These are phyloP conservation scores for Leucophora obtusa DNA, from an alignment of 2,888 invertebrate genomes.

Conservation along the genomic window DNA sequence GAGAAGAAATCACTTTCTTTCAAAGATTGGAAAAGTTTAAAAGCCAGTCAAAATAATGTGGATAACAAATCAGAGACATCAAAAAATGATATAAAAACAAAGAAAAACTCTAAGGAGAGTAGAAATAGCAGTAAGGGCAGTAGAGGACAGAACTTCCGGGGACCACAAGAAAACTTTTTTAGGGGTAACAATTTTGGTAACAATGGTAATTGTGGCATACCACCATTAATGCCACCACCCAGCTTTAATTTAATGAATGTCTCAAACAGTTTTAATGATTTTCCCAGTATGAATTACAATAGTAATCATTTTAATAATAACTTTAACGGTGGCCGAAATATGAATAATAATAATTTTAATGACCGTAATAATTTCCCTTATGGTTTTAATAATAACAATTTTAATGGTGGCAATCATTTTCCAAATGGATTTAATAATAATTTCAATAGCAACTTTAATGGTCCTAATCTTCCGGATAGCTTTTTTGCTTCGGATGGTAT, in stretches of 20 bases:
- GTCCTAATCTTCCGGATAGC: background rate
- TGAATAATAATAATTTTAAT: background rate
- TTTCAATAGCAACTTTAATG: conserved; percentile 1
- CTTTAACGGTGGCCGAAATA: background rate
- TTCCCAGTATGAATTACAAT: background rate
- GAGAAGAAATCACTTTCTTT: conserved; percentile 66
- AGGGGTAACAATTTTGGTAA: conserved; percentile 6
- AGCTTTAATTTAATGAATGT: background rate
- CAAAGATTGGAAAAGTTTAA: conserved; percentile 71
- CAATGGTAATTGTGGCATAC: background rate
- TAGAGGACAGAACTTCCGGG: background rate
- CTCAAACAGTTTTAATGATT: background rate
- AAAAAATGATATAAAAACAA: background rate
- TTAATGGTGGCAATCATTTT: conserved; percentile 40
- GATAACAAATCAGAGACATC: conserved; percentile 14
- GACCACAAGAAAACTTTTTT: background rate
- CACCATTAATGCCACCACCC: background rate
- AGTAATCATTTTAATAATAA: background rate
- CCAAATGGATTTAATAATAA: background rate
- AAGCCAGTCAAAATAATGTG: conserved; percentile 56
- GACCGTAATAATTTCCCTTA: conserved; percentile 11
- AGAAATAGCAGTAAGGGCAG: too few species aligned
- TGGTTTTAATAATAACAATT: conserved; percentile 23
- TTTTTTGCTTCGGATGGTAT: conserved; percentile 49
- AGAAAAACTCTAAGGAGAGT: background rate